Base-by-base conservation (phyloP, 2,113 vertebrate genomes). In the Nerophis lumbriciformis region DNA sequence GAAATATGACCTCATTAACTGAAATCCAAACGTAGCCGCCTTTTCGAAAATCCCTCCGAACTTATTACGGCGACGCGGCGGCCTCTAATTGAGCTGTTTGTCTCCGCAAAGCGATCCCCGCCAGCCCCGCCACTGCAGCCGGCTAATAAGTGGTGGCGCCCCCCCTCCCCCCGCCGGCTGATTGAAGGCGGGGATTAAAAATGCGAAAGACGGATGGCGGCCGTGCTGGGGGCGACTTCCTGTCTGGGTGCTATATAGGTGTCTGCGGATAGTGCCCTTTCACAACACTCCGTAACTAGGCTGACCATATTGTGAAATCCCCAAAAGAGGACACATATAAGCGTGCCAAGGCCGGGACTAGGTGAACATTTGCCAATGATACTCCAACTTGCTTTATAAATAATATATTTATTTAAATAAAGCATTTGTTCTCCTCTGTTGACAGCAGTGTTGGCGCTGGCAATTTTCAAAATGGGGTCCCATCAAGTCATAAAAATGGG, bases 81-180 rank as follows among this genome's bases (percentile, higher is more conserved):
- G 64, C 72, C 65, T 73, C 63, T 86, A 86, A 91, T 88, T 78
- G 86, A 79, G 72, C 80, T 88, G 83, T 91, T 89, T 89, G 84
- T 88, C 79, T 88, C 85, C 61, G 73, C 81, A 86, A 88, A 83
- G 67, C 37, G 63, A 69, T 82, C 78, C 76, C 71, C 48, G 66
- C 76, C 84, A 82, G 65, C 81, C 10, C 77, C 71, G 73, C 82
- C 75, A 75, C 75, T 66, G 71, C 69, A 21, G 38, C 5, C 68
- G 52, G 57, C 78, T 85, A 88, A 88, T 87, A 81, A 86, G 72
- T 63, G 69, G 72, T 79, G 76, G 69, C 52, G 44, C 63, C 69
- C 53, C 68, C 37, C 28, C 0, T 28, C 28, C 68, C 37, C 59
- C 69, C 49, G 72, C 76, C 72, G 66, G 19, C 63, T 63, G 71